Base-by-base conservation (phyloP, 2,113 vertebrate species). In the Notarius lentiginosus region DNA sequence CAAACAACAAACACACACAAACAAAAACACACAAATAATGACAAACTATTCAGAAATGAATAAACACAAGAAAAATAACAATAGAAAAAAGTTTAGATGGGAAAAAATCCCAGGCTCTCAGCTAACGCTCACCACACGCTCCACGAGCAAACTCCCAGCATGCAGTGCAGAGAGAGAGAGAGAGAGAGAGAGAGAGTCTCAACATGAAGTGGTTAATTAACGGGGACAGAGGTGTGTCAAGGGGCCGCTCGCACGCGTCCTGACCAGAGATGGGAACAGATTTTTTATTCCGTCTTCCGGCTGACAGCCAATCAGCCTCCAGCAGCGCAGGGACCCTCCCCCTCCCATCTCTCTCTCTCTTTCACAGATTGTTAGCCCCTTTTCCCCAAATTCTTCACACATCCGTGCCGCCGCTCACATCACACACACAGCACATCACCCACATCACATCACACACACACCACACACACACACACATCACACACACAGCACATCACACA, bases 281-380 rank as follows among this genome's bases (percentile, higher is more conserved):
- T 92, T 92, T 88, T 89, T 90, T 93, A 88, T 90, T 93, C 92
- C 93, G 92, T 79, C 88, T 94, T 94, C 92, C 91, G 92, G 93
- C 93, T 94, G 93, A 89, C 47, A 95, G 92, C 93, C 95, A 95
- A 95, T 95, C 94, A 93, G 93, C 92, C 93, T 95, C 94, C 94
- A 94, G 91, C 95, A 88, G 94, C 92, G 94, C 49, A 34, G 51
- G 86, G 83, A 61, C 24, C 75, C 61, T n/a, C 66, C 2, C 22
- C 34, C 11, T 55, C 10, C 68, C 91, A 12, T 94, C 92, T 90
- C 92, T 92, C 90, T 92, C 90, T 91, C 94, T 92, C 93, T 95
- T 94, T 94, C 93, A 94, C 94, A 94, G 92, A 94, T 94, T 93
- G 92, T 90, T 93, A 92, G 91, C 94, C 91, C 93, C 94, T 92